Percentiles rank a stretch among this genome's conserved stretches.
Evolutionary conservation across 1,140 invertebrate genomes (phyloP).

Genomic region (Magallana gigas): DNA sequence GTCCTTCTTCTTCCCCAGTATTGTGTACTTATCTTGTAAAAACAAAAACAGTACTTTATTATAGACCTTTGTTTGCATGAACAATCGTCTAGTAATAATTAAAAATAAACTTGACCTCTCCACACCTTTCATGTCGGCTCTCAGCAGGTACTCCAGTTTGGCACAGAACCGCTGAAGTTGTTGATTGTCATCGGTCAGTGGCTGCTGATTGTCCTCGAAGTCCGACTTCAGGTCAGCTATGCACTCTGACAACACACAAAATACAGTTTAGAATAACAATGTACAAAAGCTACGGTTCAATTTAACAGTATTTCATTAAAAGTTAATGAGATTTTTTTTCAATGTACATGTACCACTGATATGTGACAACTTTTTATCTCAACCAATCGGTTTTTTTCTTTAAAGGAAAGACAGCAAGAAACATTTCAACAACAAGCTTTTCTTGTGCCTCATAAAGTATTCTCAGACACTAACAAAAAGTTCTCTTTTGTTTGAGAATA

Average conservation of each 20-base stretch:
- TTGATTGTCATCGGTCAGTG: conserved; percentile 78
- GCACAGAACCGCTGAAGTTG: conserved; percentile 78
- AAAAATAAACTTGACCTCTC: not conserved
- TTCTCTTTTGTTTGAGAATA: no score
- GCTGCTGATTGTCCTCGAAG: conserved; percentile 71
- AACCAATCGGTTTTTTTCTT: no score
- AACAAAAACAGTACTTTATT: not conserved
- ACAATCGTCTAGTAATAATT: no score
- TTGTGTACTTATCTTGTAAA: conserved; percentile 70
- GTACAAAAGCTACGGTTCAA: no score
- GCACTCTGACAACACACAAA: conserved; percentile 70
- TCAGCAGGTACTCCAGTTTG: conserved; percentile 79
- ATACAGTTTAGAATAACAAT: not conserved
- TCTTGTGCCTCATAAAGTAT: no score
- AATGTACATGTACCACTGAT: no score
- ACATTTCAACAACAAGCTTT: no score
- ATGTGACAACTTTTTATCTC: no score
- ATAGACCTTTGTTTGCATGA: no score
- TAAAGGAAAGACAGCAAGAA: no score
- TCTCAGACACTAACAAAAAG: no score
- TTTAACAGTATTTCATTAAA: not conserved
- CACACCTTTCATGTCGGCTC: conserved; percentile 77
- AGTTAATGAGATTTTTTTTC: no score
- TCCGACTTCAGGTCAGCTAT: conserved; percentile 69
- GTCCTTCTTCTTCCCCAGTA: conserved; percentile 78